A percentile compares a stretch with the other conserved stretches of the same genome.
phyloP scores from a whole-genome alignment of 2,113 vertebrate genomes.

The Struthio camelus region DNA sequence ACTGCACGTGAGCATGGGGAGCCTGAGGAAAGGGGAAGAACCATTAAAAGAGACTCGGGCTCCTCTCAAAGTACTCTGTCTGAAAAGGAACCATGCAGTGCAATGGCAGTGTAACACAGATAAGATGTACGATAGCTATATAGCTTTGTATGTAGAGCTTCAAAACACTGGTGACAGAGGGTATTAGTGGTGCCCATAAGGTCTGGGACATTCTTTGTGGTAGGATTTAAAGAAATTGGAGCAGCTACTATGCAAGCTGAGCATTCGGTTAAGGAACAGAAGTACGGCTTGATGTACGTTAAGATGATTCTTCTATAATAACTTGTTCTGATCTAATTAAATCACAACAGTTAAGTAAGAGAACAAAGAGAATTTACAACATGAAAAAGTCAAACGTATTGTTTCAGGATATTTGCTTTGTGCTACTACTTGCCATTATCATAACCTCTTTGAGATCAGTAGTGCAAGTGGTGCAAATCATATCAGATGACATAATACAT shows the following conservation, averaged over 20 bases:
- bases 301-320: not conserved
- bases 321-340: not conserved
- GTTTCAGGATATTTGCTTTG: not conserved
- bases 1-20: not conserved
- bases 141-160: not conserved
- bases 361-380: not conserved
- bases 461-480: not conserved
- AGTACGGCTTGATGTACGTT: not conserved
- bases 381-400: not conserved
- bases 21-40: not conserved
- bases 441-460: not conserved
- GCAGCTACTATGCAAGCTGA: not conserved
- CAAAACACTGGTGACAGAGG: not conserved
- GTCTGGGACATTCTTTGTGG: not conserved
- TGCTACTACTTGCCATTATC: not conserved
- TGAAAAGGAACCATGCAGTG: not conserved
- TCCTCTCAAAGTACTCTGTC: not conserved
- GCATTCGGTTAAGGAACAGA: not conserved
- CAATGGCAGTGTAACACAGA: not conserved
- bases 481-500: not conserved
- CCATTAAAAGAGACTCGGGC: not conserved
- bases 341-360: not conserved
- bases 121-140: not conserved
- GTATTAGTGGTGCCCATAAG: not conserved
- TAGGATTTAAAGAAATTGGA: not conserved